Evolutionary conservation across 1,140 invertebrate genomes (phyloP), one percentile per base, ranked within the genome.

Genomic region (Apolygus lucorum): DNA sequence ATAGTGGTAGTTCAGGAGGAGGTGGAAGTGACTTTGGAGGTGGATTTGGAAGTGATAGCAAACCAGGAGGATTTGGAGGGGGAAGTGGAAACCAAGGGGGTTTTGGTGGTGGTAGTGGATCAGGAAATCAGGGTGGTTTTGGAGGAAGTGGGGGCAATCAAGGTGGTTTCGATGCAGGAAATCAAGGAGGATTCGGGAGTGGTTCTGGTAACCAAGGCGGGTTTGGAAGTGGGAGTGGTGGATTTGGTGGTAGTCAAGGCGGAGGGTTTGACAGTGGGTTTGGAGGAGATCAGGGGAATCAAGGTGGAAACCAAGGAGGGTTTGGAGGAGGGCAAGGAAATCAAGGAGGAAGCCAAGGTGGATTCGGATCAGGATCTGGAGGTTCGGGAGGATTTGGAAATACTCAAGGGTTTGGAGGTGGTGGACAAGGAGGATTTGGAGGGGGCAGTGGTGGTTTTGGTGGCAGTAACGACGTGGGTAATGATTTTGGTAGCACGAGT

Each of bases 21-120:
- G 34, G 34, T 11, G 34, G 34, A 8, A 49, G 8, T 11, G 8
- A 8, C 8, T 11, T 11, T 49, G 8, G 17, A 49, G 68, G 68
- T 63, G 26, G 42, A 42, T 22, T 14, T 66, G 63, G 27, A 26
- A 34, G 27, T 24, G 69, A 24, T 1, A 29, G 26, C 1, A 26
- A 21, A 22, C 14, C 26, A 28, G 69, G 64, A 28, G 69, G 64
- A 17, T 28, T 24, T 70, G 42, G 66, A 65, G 62, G 49, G 34
- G n/a, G n/a, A n/a, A 49, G 28, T 2, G 54, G 68, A 4, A 54
- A 62, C 24, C 27, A 52, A 22, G n/a, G n/a, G n/a, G 13, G 13
- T 13, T 68, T 68, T 52, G 63, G 63, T 25, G 67, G 52, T 52
- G 22, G 34, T 1, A 21, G 22, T 68, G 42, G 28, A 49, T 42